Conservation (phyloP, 1,140 invertebrate genomes). For the Chymomyza costata region DNA sequence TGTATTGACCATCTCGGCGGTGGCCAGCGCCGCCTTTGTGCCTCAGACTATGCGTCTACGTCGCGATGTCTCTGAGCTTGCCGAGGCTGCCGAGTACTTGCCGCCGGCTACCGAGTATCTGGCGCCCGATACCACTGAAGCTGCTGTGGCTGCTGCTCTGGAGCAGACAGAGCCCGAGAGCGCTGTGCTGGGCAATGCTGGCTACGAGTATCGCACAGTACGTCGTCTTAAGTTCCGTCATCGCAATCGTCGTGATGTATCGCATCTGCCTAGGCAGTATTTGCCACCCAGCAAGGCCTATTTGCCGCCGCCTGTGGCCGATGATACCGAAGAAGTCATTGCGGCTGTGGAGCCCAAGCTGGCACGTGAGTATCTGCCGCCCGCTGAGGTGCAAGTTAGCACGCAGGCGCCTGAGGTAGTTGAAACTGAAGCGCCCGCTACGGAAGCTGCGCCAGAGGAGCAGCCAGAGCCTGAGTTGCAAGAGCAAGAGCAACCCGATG, state of each 20-base stretch:
- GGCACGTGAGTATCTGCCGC: slow-evolving; percentile 54
- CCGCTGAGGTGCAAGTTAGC: slow-evolving; percentile 21
- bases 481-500: slow-evolving; percentile 18
- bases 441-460: slow-evolving; percentile 2
- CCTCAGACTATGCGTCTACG: slow-evolving; percentile 34
- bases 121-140: slow-evolving; percentile 10
- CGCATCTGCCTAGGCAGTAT: slow-evolving; percentile 46
- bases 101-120: slow-evolving; percentile 20
- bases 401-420: slow-evolving; percentile 33
- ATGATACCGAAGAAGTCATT: slow-evolving; percentile 56
- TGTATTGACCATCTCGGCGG: slow-evolving; percentile 52
- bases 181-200: slow-evolving; percentile 41
- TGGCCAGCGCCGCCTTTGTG: slow-evolving; percentile 51
- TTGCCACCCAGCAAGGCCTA: slow-evolving; percentile 48
- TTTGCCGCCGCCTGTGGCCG: slow-evolving; percentile 45
- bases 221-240: slow-evolving; percentile 57
- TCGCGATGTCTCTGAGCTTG: slow-evolving; percentile 52
- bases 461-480: background rate
- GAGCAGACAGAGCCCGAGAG: slow-evolving; percentile 16
- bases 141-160: slow-evolving; percentile 7
- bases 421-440: slow-evolving; percentile 23
- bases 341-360: slow-evolving; percentile 49
- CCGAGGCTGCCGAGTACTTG: slow-evolving; percentile 15
- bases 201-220: slow-evolving; percentile 64
- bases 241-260: slow-evolving; percentile 61